Conservation (phyloP, 2,797 vertebrate species). For the Gymnoscopelus microlampas region DNA sequence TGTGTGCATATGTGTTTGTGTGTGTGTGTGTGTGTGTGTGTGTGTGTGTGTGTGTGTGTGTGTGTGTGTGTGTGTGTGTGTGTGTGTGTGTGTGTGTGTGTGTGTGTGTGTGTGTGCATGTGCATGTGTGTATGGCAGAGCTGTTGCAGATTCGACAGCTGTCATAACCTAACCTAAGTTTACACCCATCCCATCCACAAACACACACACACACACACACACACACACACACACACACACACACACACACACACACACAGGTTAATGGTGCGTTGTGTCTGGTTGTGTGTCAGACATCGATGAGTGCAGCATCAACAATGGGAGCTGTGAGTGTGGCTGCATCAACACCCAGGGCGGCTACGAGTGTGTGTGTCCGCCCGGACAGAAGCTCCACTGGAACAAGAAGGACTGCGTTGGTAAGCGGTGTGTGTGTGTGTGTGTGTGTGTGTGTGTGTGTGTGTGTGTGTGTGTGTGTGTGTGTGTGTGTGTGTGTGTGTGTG, state of each 20-base stretch:
- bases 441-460: too few relatives aligned
- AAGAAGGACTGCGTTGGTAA: constrained; percentile 94
- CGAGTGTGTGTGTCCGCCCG: constrained; percentile 89
- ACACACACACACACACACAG: constrained; percentile 6
- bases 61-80: not conserved
- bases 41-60: not conserved
- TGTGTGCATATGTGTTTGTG: constrained; percentile 6
- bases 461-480: too few relatives aligned
- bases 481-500: too few relatives aligned
- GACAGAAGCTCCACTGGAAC: constrained; percentile 95
- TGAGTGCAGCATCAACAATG: constrained; percentile 94
- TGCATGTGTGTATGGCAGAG: not conserved
- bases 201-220: not conserved
- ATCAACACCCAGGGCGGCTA: constrained; percentile 91
- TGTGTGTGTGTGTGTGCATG: not conserved
- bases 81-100: not conserved
- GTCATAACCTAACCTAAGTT: too few relatives aligned
- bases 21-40: not conserved
- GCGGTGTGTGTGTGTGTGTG: constrained; percentile 29
- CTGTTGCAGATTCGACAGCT: too few relatives aligned
- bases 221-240: not conserved
- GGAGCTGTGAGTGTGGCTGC: constrained; percentile 90
- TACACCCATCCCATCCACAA: not conserved
- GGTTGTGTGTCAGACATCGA: constrained; percentile 86
- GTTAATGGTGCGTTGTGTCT: not conserved